Evolutionary conservation across 1,140 invertebrate genomes (phyloP), one percentile per base, ranked within the genome.

Genomic region (Drosophila subpulchrella): DNA sequence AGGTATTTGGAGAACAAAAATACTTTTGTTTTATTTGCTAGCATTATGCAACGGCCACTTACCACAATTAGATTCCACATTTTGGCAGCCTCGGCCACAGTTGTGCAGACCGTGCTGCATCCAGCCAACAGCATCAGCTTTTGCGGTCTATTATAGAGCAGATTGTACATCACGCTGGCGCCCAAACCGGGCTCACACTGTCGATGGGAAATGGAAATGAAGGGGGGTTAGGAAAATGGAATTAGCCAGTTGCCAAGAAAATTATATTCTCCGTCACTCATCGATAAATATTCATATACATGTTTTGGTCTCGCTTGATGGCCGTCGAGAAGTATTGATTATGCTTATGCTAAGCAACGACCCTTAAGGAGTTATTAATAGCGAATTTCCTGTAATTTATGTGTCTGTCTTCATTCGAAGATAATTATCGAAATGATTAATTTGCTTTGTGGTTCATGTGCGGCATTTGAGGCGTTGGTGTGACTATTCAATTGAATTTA

Each of bases 41-140:
- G 36, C 58, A 50, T 59, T 67, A 65, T 55, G 44, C 72, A 74
- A 74, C 50, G 89, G 63, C 36, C 44, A 94, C 96, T 95, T 94
- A 99, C 98, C 93, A 99, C 99, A 89, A 99, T 97, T 42, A 99
- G 94, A 93, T 99, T 99, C 98, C 99, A 99, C 97, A 99, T 99
- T 93, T 99, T 99, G 30, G 99, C 98, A 34, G 98, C 98, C 93
- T 99, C 98, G 0, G 98, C 98, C 1, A 99, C 98, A 46, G 98
- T 99, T 8, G 99, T 99, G 85, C 98, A 99, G n/a, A 99, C 99
- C 3, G 98, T 99, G 76, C 98, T 99, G 93, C 99, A 99, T 51
- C 99, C 99, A 5, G 98, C 97, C 30, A 99, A 93, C 53, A 99
- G 93, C 94, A 99, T 97, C 73, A 99, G 93, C 93, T 99, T 99